Evolutionary conservation across 2,888 invertebrate species (phyloP).

Genomic region (Brenthis hecate): DNA sequence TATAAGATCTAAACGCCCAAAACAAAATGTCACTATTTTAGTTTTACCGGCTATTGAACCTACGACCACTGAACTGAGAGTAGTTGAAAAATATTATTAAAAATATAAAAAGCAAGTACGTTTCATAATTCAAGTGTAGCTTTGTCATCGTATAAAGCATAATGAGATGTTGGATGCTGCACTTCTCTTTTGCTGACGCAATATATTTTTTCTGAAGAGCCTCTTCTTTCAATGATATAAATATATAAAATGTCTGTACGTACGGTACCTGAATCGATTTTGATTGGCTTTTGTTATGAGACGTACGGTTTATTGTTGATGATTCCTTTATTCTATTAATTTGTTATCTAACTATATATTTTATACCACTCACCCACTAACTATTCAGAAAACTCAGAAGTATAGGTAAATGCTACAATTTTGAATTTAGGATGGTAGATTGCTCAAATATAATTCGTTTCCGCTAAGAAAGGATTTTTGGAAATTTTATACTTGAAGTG

Average conservation of each 20-base stretch:
- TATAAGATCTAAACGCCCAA: too few relatives aligned
- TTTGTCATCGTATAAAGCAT: constrained; percentile 15
- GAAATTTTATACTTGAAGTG: too few relatives aligned
- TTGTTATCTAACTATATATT: too few relatives aligned
- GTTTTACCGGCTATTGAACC: neutral
- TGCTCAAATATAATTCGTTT: too few relatives aligned
- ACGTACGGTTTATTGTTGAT: too few relatives aligned
- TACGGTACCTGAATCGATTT: neutral
- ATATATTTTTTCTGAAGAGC: constrained; percentile 12
- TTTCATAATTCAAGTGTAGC: constrained; percentile 18
- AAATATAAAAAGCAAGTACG: constrained; percentile 12
- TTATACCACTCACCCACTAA: too few relatives aligned
- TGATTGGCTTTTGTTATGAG: neutral
- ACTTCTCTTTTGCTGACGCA: neutral
- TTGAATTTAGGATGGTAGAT: too few relatives aligned
- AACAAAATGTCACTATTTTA: neutral
- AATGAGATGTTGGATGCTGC: constrained; percentile 15
- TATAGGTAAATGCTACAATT: too few relatives aligned
- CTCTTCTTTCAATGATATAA: constrained; percentile 7
- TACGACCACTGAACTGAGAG: neutral
- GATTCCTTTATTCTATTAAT: too few relatives aligned
- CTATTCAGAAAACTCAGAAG: too few relatives aligned
- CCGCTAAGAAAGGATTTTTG: too few relatives aligned
- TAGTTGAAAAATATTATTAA: constrained; percentile 1
- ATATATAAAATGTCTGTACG: neutral